These are phyloP conservation scores for Pollimyrus isidori DNA, from an alignment of 2,113 vertebrate species.

Conservation along the genomic window DNA sequence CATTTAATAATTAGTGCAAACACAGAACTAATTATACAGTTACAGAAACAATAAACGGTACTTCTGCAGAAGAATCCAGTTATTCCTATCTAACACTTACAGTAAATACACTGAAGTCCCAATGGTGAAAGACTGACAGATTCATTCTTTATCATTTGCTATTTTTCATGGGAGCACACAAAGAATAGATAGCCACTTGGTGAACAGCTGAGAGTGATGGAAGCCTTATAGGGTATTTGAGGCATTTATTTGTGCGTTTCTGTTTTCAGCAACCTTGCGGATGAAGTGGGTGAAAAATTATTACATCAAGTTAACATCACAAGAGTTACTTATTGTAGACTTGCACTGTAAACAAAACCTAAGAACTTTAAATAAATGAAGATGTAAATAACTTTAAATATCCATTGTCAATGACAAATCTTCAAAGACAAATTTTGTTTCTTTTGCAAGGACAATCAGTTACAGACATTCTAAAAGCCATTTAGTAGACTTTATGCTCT, in stretches of 20 bases:
- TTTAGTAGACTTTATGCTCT: neutral
- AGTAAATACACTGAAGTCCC: neutral
- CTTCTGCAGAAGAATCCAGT: neutral
- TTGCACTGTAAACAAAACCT: neutral
- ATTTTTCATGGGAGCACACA: neutral
- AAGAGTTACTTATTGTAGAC: neutral
- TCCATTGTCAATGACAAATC: neutral
- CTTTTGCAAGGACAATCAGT: neutral
- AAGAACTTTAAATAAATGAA: neutral
- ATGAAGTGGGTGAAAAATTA: neutral
- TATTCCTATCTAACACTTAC: neutral
- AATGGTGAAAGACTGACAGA: neutral
- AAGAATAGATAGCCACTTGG: neutral
- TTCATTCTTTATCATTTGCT: neutral
- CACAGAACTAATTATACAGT: neutral
- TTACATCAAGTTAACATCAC: neutral
- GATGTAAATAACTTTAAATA: neutral
- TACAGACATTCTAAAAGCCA: neutral
- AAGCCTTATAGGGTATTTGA: neutral
- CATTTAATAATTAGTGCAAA: neutral
- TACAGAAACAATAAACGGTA: neutral
- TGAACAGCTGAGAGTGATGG: neutral
- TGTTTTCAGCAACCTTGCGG: neutral
- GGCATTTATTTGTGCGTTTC: neutral
- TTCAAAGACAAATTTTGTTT: neutral